phyloP scores from a whole-genome alignment of 2,888 invertebrate species.

The Mimumesa dahlbomi region DNA sequence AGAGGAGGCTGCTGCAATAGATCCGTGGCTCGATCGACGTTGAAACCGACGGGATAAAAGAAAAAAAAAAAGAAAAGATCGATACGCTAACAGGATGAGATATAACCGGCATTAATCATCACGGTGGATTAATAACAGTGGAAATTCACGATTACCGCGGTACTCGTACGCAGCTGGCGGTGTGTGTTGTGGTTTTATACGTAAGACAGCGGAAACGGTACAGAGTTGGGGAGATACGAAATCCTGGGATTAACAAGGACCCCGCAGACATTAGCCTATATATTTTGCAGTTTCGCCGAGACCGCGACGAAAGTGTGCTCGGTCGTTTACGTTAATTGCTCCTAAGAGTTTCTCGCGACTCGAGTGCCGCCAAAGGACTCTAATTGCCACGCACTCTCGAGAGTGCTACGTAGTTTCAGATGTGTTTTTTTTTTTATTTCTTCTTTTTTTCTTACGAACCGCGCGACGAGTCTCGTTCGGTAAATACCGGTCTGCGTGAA shows the following conservation, averaged over 20 bases:
- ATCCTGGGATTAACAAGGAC: neutral
- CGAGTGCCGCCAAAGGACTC: neutral
- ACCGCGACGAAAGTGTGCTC: slow-evolving; percentile 18
- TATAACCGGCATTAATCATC: too few relatives aligned
- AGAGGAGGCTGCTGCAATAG: neutral
- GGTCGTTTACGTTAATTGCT: slow-evolving; percentile 8
- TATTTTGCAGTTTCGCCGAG: neutral
- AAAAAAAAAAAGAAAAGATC: too few relatives aligned
- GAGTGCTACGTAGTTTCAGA: too few relatives aligned
- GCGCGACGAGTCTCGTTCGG: neutral
- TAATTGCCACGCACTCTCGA: slow-evolving; percentile 5
- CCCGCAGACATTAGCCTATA: slow-evolving; percentile 3
- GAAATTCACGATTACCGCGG: too few relatives aligned
- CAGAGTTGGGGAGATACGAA: too few relatives aligned
- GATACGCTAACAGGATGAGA: too few relatives aligned
- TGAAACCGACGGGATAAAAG: neutral
- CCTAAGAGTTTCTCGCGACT: neutral
- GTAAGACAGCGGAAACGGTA: too few relatives aligned
- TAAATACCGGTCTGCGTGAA: too few relatives aligned
- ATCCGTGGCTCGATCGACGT: neutral
- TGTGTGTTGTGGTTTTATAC: too few relatives aligned
- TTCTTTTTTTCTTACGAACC: neutral
- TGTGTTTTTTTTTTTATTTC: neutral
- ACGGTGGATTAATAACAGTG: too few relatives aligned
- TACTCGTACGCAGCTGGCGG: too few relatives aligned